A percentile compares a stretch with the other conserved stretches of the same genome.
These are phyloP conservation scores for Mustelus asterias DNA, from an alignment of 2,113 vertebrate genomes.

Conservation along the genomic window DNA sequence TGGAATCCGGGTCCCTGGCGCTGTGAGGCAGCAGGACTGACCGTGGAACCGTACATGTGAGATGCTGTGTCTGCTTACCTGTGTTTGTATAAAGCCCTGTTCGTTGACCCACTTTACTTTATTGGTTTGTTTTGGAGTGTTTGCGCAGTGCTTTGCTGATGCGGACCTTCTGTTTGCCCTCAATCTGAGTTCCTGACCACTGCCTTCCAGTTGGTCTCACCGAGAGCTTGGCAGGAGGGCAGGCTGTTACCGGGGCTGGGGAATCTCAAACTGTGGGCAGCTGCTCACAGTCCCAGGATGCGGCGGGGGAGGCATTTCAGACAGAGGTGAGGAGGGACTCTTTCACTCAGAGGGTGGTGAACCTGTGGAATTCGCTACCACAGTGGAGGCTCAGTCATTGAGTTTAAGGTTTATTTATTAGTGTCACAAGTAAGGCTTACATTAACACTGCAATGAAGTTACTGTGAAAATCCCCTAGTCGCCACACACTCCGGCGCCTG, in stretches of 20 bases:
- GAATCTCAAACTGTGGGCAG: no score
- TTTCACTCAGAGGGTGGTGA: no score
- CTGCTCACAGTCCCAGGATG: no score
- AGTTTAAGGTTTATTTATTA: neutral
- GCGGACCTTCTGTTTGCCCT: neutral
- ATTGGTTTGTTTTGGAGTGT: no score
- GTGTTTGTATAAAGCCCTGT: neutral
- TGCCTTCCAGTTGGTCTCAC: neutral
- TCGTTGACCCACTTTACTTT: neutral
- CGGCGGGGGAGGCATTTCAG: no score
- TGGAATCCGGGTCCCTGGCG: no score
- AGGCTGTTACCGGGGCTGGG: neutral
- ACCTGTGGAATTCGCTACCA: neutral
- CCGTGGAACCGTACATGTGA: neutral
- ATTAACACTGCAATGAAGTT: no score
- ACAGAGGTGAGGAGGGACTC: no score
- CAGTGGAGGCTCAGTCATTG: neutral
- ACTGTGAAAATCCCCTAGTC: no score
- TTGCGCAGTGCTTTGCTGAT: neutral
- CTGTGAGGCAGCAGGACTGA: no score
- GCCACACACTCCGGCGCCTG: no score
- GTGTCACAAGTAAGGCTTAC: no score
- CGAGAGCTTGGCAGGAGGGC: neutral
- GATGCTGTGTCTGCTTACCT: neutral
- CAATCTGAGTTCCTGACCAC: neutral